phyloP scores from a whole-genome alignment of 2,888 invertebrate species.

The Cryptops parisi region DNA sequence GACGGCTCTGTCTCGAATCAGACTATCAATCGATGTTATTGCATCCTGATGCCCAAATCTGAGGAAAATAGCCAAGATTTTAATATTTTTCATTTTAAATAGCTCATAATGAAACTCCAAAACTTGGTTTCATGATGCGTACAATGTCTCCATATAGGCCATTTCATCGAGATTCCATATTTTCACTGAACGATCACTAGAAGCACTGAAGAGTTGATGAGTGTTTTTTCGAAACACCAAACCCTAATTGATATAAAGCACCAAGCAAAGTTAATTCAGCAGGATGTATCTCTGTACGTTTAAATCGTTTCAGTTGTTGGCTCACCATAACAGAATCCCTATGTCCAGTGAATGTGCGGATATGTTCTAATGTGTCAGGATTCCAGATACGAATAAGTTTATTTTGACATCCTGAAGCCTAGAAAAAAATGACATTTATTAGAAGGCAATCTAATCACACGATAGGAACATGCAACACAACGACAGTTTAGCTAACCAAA shows the following conservation, averaged over 20 bases:
- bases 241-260: slow-evolving; percentile 35
- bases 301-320: too few relatives aligned
- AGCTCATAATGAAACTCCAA: neutral
- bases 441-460: neutral
- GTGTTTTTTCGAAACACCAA: slow-evolving; percentile 70
- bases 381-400: slow-evolving; percentile 70
- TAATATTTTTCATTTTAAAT: neutral
- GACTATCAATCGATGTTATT: slow-evolving; percentile 73
- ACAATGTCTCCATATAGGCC: slow-evolving; percentile 88
- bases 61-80: neutral
- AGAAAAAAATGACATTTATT: slow-evolving; percentile 18
- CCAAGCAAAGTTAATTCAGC: slow-evolving; percentile 33
- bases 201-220: slow-evolving; percentile 55
- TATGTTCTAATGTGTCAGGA: slow-evolving; percentile 53
- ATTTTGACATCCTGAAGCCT: slow-evolving; percentile 52
- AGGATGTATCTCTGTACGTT: too few relatives aligned
- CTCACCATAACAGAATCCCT: slow-evolving; percentile 31
- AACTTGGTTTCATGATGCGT: slow-evolving; percentile 22
- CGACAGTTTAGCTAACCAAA: slow-evolving; percentile 45
- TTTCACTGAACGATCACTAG: slow-evolving; percentile 49
- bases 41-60: slow-evolving; percentile 75
- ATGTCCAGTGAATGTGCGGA: slow-evolving; percentile 56
- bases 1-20: slow-evolving; percentile 69
- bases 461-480: too few relatives aligned
- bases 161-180: slow-evolving; percentile 94